Conservation (phyloP, 2,888 invertebrate species). For the Spodoptera picta region DNA sequence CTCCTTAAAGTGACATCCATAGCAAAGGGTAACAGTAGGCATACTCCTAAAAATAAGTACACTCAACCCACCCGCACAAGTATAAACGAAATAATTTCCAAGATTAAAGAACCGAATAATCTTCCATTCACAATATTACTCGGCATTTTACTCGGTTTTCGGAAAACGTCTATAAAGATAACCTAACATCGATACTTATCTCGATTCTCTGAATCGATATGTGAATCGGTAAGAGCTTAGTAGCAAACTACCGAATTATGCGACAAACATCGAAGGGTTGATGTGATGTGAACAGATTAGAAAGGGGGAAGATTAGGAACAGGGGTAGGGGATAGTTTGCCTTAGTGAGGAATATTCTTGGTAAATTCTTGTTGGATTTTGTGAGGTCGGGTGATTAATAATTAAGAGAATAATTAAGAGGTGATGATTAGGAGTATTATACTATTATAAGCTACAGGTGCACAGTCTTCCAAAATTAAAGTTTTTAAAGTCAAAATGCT, state of each 20-base stretch:
- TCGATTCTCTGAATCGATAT: conserved; percentile 34
- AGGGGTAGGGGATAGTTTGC: conserved; percentile 19
- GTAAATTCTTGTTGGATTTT: background rate
- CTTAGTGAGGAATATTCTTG: background rate
- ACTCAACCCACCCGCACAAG: too few relatives aligned
- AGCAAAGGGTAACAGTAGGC: too few relatives aligned
- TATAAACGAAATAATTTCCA: background rate
- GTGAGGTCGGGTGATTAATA: too few relatives aligned
- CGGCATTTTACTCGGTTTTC: conserved; percentile 5
- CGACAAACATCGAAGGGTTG: conserved; percentile 44
- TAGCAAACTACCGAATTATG: conserved; percentile 59
- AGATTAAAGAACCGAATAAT: conserved; percentile 20
- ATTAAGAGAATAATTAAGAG: too few relatives aligned
- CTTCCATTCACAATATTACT: conserved; percentile 17
- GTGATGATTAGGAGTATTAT: too few relatives aligned
- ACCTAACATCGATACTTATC: conserved; percentile 41
- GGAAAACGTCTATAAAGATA: conserved; percentile 38
- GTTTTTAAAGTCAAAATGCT: too few relatives aligned
- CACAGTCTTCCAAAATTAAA: too few relatives aligned
- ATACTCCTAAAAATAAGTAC: too few relatives aligned
- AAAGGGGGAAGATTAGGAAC: background rate
- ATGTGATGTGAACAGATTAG: conserved; percentile 29
- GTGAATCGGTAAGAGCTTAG: conserved; percentile 44
- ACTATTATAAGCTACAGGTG: too few relatives aligned
- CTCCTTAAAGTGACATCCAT: too few relatives aligned